phyloP scores from a whole-genome alignment of 2,797 vertebrate species.

The Sparus aurata region DNA sequence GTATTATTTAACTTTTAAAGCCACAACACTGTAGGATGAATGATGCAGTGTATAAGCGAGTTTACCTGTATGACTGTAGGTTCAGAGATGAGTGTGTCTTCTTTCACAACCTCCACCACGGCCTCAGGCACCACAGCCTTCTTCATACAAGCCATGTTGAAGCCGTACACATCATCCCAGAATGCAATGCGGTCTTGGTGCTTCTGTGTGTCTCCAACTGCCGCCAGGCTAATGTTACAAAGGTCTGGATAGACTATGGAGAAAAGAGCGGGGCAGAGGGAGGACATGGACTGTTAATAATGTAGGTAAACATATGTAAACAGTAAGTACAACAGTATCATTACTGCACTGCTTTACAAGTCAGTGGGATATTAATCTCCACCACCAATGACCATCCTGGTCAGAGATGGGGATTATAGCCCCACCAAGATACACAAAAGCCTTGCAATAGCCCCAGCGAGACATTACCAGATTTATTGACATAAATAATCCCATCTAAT shows the following conservation, averaged over 20 bases:
- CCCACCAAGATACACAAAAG: no score
- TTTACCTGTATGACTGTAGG: conserved; percentile 91
- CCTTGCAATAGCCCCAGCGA: no score
- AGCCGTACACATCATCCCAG: conserved; percentile 97
- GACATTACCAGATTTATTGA: background rate
- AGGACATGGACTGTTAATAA: background rate
- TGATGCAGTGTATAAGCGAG: background rate
- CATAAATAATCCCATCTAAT: background rate
- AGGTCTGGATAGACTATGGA: conserved; percentile 93
- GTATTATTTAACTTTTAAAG: background rate
- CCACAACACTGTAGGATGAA: background rate
- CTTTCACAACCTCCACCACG: conserved; percentile 89
- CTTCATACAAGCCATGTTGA: conserved; percentile 98
- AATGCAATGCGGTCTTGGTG: conserved; percentile 89
- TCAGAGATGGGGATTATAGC: background rate
- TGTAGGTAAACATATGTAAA: background rate
- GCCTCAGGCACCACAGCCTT: conserved; percentile 92
- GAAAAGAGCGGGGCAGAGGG: conserved; percentile 4
- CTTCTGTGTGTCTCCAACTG: conserved; percentile 88
- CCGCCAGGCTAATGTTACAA: conserved; percentile 91
- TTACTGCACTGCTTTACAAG: background rate
- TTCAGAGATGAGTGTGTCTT: conserved; percentile 89
- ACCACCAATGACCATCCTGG: background rate
- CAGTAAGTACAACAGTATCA: background rate
- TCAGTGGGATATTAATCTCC: background rate